phyloP scores from a whole-genome alignment of 2,113 vertebrate species.

The Setophaga kirtlandii region DNA sequence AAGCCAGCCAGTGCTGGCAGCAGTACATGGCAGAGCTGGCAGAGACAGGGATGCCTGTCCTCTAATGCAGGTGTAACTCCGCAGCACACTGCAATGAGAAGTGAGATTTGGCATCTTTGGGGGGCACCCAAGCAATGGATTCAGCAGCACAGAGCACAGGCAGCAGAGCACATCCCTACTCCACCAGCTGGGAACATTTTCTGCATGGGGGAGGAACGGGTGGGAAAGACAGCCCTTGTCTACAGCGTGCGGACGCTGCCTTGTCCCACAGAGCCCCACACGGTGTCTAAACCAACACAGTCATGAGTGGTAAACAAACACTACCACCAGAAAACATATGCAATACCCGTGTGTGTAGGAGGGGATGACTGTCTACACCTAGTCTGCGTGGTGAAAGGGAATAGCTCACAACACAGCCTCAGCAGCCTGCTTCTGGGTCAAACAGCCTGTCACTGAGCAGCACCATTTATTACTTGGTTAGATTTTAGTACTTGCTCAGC shows the following conservation, averaged over 20 bases:
- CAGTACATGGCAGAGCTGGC: not conserved
- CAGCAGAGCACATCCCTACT: conserved; percentile 40
- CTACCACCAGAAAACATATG: conserved; percentile 71
- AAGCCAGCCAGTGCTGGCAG: conserved; percentile 18
- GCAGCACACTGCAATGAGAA: not conserved
- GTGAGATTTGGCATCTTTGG: not conserved
- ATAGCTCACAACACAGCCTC: conserved; percentile 53
- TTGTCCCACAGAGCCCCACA: conserved; percentile 69
- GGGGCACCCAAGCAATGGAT: conserved; percentile 12
- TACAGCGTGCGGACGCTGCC: conserved; percentile 60
- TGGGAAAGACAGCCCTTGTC: conserved; percentile 66
- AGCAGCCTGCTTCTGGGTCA: conserved; percentile 64
- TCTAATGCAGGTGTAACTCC: not conserved
- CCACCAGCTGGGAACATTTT: conserved; percentile 37
- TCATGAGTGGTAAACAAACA: conserved; percentile 53
- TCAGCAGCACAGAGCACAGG: conserved; percentile 40
- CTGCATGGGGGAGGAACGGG: not conserved
- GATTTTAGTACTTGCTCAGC: not conserved
- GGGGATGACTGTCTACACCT: not conserved
- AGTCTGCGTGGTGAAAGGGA: not conserved
- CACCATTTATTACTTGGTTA: not conserved
- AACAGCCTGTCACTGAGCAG: conserved; percentile 56
- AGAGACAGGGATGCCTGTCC: not conserved
- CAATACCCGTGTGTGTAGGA: not conserved
- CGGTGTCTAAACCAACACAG: conserved; percentile 56